These are phyloP conservation scores for Rhea pennata DNA, from an alignment of 2,113 vertebrate genomes.

Conservation along the genomic window DNA sequence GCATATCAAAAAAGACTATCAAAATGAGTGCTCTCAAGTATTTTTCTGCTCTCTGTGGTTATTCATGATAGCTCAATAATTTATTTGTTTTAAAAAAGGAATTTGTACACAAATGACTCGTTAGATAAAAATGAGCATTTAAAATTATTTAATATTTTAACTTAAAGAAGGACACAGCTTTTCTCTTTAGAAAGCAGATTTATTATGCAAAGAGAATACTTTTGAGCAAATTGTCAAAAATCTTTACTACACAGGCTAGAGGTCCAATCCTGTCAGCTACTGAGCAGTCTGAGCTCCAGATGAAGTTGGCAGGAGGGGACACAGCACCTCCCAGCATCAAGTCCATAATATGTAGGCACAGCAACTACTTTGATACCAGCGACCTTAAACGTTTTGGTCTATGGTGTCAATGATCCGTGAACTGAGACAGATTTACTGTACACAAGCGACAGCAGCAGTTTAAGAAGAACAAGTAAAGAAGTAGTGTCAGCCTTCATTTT, in stretches of 20 bases:
- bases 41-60: not conserved
- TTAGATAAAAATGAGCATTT: not conserved
- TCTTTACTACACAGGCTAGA: not conserved
- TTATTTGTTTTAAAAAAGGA: not conserved
- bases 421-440: conserved; percentile 28
- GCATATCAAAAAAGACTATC: not conserved
- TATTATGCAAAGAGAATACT: not conserved
- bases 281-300: not conserved
- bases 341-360: not conserved
- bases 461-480: conserved; percentile 12
- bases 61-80: not conserved
- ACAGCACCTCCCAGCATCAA: not conserved
- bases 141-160: not conserved
- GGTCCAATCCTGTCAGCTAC: not conserved
- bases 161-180: not conserved
- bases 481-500: conserved; percentile 10
- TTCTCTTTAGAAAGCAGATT: not conserved
- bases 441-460: not conserved
- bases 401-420: conserved; percentile 26
- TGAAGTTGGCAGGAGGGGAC: not conserved
- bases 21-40: not conserved
- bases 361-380: not conserved
- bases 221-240: not conserved
- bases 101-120: not conserved
- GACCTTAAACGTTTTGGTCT: conserved; percentile 24